phyloP scores from a whole-genome alignment of 1,140 invertebrate species.

The Ditylenchus dipsaci region DNA sequence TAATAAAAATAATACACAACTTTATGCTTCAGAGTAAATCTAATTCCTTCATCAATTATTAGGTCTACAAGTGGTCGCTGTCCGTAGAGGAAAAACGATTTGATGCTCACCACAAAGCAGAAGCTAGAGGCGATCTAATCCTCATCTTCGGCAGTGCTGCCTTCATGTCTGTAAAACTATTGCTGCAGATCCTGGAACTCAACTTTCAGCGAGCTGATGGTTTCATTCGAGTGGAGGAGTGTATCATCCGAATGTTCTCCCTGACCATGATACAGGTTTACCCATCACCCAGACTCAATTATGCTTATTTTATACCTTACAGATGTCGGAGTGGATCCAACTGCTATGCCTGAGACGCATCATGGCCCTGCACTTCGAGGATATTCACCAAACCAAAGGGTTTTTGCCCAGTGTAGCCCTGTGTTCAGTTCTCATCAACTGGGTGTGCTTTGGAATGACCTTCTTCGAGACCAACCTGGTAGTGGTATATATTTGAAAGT shows the following conservation, averaged over 20 bases:
- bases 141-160: constrained; percentile 52
- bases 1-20: no score
- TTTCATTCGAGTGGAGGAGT: constrained; percentile 21
- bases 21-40: no score
- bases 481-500: constrained; percentile 35
- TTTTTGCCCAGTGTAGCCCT: constrained; percentile 49
- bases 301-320: constrained; percentile 9
- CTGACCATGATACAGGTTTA: constrained; percentile 23
- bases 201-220: constrained; percentile 37
- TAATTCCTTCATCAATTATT: constrained; percentile 3
- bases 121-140: constrained; percentile 53
- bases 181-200: constrained; percentile 45
- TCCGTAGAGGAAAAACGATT: constrained; percentile 37
- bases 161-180: constrained; percentile 43
- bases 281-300: neutral
- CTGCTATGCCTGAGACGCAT: constrained; percentile 51
- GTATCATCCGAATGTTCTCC: constrained; percentile 22
- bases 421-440: constrained; percentile 41
- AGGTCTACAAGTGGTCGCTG: constrained; percentile 29
- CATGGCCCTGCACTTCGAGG: constrained; percentile 47
- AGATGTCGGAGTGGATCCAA: constrained; percentile 53
- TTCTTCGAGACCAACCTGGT: constrained; percentile 45
- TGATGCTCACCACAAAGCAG: constrained; percentile 58
- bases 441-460: constrained; percentile 54
- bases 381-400: constrained; percentile 36